Evolutionary conservation across 2,888 invertebrate genomes (phyloP).

Genomic region (Acronicta aceris): DNA sequence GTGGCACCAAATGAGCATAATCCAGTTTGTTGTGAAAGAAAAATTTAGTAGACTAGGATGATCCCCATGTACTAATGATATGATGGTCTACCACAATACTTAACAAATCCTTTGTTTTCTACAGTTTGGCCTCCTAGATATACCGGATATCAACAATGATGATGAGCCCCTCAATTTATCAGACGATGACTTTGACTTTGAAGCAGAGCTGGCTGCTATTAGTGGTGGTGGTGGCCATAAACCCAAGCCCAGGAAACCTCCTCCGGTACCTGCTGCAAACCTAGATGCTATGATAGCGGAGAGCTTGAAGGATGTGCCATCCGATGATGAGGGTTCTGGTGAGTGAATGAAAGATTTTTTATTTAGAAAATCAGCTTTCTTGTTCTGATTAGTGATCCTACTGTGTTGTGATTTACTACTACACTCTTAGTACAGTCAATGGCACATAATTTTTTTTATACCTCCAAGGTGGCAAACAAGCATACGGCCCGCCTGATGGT

Average conservation of each 20-base stretch:
- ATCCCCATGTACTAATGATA: too few relatives aligned
- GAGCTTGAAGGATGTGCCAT: slow-evolving; percentile 93
- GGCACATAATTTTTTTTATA: too few relatives aligned
- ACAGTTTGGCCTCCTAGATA: slow-evolving; percentile 94
- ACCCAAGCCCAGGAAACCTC: slow-evolving; percentile 70
- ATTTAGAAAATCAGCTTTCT: background rate
- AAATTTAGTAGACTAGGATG: too few relatives aligned
- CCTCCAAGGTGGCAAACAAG: too few relatives aligned
- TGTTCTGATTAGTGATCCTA: background rate
- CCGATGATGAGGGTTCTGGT: slow-evolving; percentile 93
- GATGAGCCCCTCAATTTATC: slow-evolving; percentile 86
- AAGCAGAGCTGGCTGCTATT: slow-evolving; percentile 95
- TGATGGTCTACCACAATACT: too few relatives aligned
- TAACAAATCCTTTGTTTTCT: slow-evolving; percentile 39
- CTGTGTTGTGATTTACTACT: too few relatives aligned
- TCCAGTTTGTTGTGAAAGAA: too few relatives aligned
- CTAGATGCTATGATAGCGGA: slow-evolving; percentile 94
- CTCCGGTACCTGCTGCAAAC: slow-evolving; percentile 87
- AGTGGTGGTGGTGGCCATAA: slow-evolving; percentile 77
- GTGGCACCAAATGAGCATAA: too few relatives aligned
- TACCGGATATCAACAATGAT: slow-evolving; percentile 90
- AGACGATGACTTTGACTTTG: slow-evolving; percentile 94
- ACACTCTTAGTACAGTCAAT: too few relatives aligned
- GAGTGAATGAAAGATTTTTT: slow-evolving; percentile 6
- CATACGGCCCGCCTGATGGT: too few relatives aligned